Base-by-base conservation (phyloP, 64 coral and sea anemone genomes). In the Montipora sp. region DNA sequence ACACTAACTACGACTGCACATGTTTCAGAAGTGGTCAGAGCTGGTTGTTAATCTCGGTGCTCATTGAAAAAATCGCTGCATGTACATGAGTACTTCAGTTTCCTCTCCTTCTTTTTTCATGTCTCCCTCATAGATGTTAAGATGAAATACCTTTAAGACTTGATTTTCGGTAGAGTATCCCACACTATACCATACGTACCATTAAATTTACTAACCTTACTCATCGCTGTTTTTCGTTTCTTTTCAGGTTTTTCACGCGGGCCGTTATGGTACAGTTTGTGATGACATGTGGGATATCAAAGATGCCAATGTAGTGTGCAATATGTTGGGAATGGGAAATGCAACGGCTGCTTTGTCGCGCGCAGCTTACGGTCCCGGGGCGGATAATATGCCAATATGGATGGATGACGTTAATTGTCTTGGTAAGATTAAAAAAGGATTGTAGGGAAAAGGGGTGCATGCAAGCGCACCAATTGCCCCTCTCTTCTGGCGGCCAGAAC, bases 321-420 rank as follows among this genome's bases (percentile, higher is more conserved):
- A 83, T 16, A 93, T 93, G 90, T 76, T 93, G 5, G 77, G 77
- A 1, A 78, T 93, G 75, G 91, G 91, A 47, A 93, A 93, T 86
- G 91, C 91, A 27, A 93, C 83, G 0, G 59, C 69, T 21, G 75
- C 82, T 47, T 3, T 69, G 19, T 8, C 55, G 16, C 14, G 59
- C 10, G 84, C 60, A 6, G 27, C 57, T n/a, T 93, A 71, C 49
- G 83, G 83, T 2, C 60, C 23, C 15, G 12, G 47, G 15, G 1
- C 47, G 1, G 2, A 15, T 45, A 24, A 8, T 11, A 27, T 55
- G 27, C 90, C 23, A 10, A 68, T 85, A 49, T 93, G 91, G 91
- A 84, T 93, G 60, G 91, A 93, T 27, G 91, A 93, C 69, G 47
- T 93, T 5, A 51, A 65, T 5, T 93, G 91, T 46, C 67, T 8